Evolutionary conservation across 2,113 vertebrate genomes (phyloP).

Genomic region (Eleginops maclovinus): DNA sequence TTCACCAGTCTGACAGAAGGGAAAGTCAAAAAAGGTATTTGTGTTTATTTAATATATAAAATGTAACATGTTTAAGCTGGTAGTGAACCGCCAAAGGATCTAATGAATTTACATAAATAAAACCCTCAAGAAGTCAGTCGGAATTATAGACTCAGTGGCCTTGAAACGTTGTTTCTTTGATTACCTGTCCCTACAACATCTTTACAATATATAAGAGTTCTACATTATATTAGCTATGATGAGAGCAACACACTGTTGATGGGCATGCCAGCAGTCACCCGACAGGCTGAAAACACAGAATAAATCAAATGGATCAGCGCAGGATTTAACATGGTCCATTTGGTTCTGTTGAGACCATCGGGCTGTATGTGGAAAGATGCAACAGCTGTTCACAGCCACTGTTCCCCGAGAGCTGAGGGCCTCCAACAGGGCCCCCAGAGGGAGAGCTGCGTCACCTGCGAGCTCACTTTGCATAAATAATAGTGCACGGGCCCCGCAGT

Average conservation of each 20-base stretch:
- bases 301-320: background rate
- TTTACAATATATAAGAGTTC: background rate
- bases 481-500: background rate
- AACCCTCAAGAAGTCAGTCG: no score
- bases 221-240: background rate
- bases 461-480: slow-evolving; percentile 30
- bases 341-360: slow-evolving; percentile 11
- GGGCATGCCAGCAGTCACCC: background rate
- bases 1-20: no score
- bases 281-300: background rate
- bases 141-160: no score
- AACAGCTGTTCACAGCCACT: slow-evolving; percentile 50
- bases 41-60: no score
- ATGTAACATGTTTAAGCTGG: no score
- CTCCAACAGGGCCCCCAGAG: slow-evolving; percentile 32
- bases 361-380: slow-evolving; percentile 28
- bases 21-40: no score
- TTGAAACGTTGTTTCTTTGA: no score
- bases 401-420: slow-evolving; percentile 20
- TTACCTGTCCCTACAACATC: background rate
- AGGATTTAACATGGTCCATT: slow-evolving; percentile 15
- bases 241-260: background rate
- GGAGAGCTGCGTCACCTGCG: slow-evolving; percentile 27
- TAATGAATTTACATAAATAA: no score
- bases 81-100: no score